Evolutionary conservation across 2,113 vertebrate species (phyloP).

Genomic region (Paramormyrops kingsleyae): DNA sequence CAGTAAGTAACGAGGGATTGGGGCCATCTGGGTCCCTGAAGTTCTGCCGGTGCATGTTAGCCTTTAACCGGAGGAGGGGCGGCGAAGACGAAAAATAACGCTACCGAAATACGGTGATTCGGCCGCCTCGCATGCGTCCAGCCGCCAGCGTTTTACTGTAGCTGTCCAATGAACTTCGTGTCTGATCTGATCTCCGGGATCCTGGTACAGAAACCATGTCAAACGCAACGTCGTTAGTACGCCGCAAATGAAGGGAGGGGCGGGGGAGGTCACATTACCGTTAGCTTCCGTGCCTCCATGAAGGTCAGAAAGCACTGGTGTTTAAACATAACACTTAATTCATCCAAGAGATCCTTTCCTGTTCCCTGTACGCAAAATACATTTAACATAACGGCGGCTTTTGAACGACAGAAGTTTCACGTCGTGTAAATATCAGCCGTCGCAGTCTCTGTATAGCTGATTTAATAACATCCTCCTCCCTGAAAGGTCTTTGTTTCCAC

Average conservation of each 20-base stretch:
- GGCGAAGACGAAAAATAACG: neutral
- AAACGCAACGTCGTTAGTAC: neutral
- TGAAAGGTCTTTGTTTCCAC: neutral
- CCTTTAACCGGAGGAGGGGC: neutral
- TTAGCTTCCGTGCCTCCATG: neutral
- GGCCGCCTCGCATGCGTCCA: neutral
- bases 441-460: neutral
- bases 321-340: neutral
- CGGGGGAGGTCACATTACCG: neutral
- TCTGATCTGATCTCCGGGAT: neutral
- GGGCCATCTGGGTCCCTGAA: neutral
- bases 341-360: neutral
- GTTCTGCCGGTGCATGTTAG: neutral
- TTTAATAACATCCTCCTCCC: neutral
- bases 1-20: constrained; percentile 52
- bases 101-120: neutral
- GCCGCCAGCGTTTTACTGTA: neutral
- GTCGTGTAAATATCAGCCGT: neutral
- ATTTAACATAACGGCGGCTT: neutral
- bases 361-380: neutral
- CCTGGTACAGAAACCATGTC: neutral
- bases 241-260: neutral
- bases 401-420: neutral
- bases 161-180: neutral
- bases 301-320: neutral